phyloP scores from a whole-genome alignment of 2,797 vertebrate species.

The Ctenopoma kingsleyae region DNA sequence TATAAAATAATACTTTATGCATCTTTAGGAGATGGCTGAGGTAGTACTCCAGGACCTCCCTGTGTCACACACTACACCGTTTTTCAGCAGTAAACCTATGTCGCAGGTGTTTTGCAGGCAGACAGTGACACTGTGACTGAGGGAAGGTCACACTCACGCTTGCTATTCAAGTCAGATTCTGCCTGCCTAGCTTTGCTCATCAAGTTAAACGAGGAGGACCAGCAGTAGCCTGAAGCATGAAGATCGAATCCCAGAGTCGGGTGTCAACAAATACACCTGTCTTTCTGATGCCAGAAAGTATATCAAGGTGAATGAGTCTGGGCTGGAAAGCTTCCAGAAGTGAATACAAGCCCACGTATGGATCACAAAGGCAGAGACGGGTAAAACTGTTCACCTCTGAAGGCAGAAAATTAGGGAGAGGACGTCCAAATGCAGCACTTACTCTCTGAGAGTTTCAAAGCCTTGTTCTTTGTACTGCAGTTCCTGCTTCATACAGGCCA shows the following conservation, averaged over 20 bases:
- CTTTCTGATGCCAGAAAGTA: background rate
- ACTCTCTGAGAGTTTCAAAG: conserved; percentile 95
- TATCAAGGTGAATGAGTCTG: background rate
- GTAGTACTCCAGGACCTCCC: background rate
- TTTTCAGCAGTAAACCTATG: background rate
- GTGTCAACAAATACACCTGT: conserved; percentile 26
- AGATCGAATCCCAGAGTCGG: conserved; percentile 16
- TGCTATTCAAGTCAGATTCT: conserved; percentile 35
- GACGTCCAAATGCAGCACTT: conserved; percentile 71
- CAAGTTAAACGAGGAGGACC: conserved; percentile 24
- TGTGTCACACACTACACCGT: background rate
- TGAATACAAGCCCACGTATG: background rate
- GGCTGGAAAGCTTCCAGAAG: conserved; percentile 8
- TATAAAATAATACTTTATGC: background rate
- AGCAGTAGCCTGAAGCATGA: background rate
- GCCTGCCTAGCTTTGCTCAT: conserved; percentile 17
- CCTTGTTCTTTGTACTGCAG: conserved; percentile 96
- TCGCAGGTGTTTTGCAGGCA: background rate
- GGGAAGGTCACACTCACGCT: conserved; percentile 34
- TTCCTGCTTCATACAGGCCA: conserved; percentile 95
- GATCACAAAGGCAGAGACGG: background rate
- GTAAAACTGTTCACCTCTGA: background rate
- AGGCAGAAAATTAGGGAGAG: background rate
- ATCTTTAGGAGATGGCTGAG: background rate
- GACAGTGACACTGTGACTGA: background rate